Conservation (phyloP, 2,888 invertebrate species). For the Acanthosepion lycidas region DNA sequence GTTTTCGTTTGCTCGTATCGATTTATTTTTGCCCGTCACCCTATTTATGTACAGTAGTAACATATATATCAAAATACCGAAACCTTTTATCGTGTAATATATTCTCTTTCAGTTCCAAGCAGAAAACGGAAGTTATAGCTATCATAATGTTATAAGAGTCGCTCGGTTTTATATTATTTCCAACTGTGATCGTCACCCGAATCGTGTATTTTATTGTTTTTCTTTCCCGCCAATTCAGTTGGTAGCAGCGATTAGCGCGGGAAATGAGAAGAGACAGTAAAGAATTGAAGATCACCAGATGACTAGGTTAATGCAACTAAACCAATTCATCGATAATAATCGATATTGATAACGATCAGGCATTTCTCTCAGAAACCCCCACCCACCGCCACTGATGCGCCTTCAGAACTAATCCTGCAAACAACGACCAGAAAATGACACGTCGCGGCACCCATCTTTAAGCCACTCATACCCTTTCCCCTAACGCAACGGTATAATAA, state of each 20-base stretch:
- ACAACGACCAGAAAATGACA: neutral
- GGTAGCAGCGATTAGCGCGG: too few species aligned
- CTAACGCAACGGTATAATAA: neutral
- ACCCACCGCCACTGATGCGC: too few species aligned
- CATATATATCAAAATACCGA: neutral
- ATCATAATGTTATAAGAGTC: neutral
- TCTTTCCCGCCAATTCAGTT: too few species aligned
- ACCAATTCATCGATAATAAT: neutral
- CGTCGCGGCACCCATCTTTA: too few species aligned
- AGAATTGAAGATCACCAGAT: neutral
- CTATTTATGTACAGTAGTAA: too few species aligned
- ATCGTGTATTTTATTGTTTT: neutral
- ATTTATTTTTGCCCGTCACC: too few species aligned
- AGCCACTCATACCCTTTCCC: neutral
- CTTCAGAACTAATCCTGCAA: neutral
- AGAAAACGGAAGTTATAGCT: neutral
- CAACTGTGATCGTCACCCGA: neutral
- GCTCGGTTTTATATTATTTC: neutral
- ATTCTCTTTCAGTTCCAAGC: neutral
- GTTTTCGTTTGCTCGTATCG: too few species aligned
- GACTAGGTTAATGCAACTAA: neutral
- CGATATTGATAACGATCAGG: neutral
- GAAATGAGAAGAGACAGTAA: neutral
- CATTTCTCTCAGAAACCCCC: neutral
- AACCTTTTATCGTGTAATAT: neutral